These are phyloP conservation scores for Acanthosepion lycidas DNA, from an alignment of 2,888 invertebrate species.

Conservation along the genomic window DNA sequence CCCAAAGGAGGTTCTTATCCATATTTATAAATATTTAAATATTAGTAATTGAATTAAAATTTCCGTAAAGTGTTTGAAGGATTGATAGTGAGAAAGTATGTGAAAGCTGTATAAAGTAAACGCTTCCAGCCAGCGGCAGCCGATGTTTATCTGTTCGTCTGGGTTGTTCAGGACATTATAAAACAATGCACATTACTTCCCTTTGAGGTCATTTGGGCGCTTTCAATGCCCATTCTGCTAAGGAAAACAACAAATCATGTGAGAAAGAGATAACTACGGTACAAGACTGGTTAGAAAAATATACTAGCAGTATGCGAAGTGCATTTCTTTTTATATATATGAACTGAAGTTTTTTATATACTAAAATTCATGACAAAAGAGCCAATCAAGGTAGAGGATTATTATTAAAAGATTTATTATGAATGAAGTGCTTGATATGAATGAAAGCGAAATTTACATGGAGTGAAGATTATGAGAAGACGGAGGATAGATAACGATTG, in stretches of 20 bases:
- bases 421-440: no score
- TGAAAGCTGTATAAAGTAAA: constrained; percentile 6
- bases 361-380: no score
- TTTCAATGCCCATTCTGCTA: background rate
- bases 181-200: background rate
- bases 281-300: background rate
- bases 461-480: no score
- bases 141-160: background rate
- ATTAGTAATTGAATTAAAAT: constrained; percentile 21
- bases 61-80: background rate
- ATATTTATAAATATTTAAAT: constrained; percentile 33
- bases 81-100: background rate
- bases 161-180: background rate
- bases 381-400: no score
- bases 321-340: no score
- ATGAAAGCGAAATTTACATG: no score
- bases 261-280: background rate
- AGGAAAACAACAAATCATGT: background rate
- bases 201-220: background rate
- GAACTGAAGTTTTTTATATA: no score
- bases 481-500: no score
- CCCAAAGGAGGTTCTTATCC: constrained; percentile 33
- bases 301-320: background rate
- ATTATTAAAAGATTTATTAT: no score
- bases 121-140: background rate